Evolutionary conservation across 2,888 invertebrate species (phyloP), one percentile per base, ranked within the genome.

Genomic region (Merodon equestris): DNA sequence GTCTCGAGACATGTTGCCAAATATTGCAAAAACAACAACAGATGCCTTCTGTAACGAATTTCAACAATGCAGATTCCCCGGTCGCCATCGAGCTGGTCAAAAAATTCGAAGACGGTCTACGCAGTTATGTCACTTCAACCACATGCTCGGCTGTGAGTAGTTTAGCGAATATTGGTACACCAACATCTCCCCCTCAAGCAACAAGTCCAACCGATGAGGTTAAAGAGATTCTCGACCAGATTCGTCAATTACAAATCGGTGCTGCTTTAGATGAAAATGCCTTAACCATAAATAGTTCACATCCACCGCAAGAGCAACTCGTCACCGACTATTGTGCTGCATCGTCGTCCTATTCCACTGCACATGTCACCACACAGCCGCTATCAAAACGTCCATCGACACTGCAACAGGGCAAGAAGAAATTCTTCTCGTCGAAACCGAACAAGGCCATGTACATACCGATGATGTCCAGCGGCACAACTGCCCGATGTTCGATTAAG

Each of bases 191-290:
- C 0, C 95, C 95, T 0, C 92, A 93, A 83, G 94, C 95, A 1
- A 95, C 95, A n/a, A 95, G 94, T 85, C 95, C 95, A 4, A 95
- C 94, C 10, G 88, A 86, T n/a, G 93, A 93, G 85, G 93, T 94
- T 81, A 91, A 92, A 57, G 94, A 95, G 83, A 91, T 95, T 19
- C 90, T 94, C 66, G 92, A 93, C 84, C 93, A 93, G 88, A 93
- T 95, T 73, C 92, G 93, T 82, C 92, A 94, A 86, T 92, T 89
- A 45, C 88, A 88, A 84, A 85, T 86, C 86, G 90, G 85, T 87
- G 90, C 87, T 84, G 90, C 84, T 87, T 90, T 83, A 68, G 87
- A 87, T 53, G 87, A 90, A 86, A 47, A 84, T 83, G 82, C 82
- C 83, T 36, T 84, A 84, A 72, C 83, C 60, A 75, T 83, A 54